Evolutionary conservation across 2,113 vertebrate species (phyloP).

Genomic region (Gallinago paraguaiae): DNA sequence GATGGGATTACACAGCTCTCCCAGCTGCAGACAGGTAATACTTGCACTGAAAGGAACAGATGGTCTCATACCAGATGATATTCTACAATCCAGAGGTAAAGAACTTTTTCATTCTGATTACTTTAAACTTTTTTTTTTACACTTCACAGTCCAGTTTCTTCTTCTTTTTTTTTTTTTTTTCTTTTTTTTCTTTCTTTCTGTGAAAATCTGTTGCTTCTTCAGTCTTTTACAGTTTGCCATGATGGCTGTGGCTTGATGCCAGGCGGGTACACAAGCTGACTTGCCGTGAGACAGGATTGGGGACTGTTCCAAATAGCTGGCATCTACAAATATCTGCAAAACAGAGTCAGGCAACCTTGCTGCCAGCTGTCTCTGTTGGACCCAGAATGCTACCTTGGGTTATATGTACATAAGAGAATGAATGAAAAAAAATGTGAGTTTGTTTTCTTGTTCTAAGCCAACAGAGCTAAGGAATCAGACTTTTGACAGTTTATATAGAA

Average conservation of each 20-base stretch:
- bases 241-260: not conserved
- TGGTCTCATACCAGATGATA: not conserved
- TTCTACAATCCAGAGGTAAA: not conserved
- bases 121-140: not conserved
- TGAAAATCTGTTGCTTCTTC: not conserved
- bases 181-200: not conserved
- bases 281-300: conserved; percentile 21
- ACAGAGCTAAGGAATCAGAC: not conserved
- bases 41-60: not conserved
- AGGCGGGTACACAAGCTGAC: not conserved
- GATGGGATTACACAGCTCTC: not conserved
- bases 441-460: not conserved
- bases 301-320: conserved; percentile 38
- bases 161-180: not conserved
- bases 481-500: not conserved
- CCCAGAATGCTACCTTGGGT: not conserved
- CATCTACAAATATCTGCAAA: conserved; percentile 14
- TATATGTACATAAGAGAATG: not conserved
- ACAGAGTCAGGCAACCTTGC: not conserved
- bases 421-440: not conserved
- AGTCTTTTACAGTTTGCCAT: not conserved
- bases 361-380: conserved; percentile 48
- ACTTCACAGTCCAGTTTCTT: not conserved
- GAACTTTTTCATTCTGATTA: not conserved
- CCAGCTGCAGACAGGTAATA: not conserved